A percentile compares a stretch with the other conserved stretches of the same genome.
These are phyloP conservation scores for Lethenteron camtschaticum DNA, from an alignment of 2,113 vertebrate species.

Conservation along the genomic window DNA sequence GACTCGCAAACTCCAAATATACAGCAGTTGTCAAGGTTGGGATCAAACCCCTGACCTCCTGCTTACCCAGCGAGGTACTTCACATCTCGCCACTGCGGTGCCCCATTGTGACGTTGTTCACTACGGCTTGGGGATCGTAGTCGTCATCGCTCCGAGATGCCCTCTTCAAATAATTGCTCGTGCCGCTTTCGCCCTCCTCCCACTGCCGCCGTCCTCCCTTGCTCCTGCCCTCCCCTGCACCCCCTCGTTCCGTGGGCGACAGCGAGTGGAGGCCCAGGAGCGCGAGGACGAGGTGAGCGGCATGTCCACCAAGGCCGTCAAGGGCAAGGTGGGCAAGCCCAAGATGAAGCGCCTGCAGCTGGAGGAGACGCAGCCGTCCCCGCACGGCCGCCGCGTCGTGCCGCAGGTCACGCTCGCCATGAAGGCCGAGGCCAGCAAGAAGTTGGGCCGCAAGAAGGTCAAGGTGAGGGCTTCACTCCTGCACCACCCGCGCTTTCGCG, in stretches of 20 bases:
- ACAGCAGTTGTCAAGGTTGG: no score
- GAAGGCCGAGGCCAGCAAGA: constrained; percentile 65
- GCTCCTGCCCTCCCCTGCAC: not conserved
- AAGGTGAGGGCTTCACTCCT: constrained; percentile 31
- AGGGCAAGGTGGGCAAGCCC: constrained; percentile 21
- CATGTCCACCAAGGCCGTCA: constrained; percentile 19
- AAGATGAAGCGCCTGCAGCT: constrained; percentile 30
- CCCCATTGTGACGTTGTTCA: no score
- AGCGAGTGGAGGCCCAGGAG: constrained; percentile 47
- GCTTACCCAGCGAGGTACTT: no score
- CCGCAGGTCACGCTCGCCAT: constrained; percentile 59
- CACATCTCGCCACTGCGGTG: no score
- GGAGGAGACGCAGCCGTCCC: constrained; percentile 52
- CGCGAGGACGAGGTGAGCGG: constrained; percentile 21
- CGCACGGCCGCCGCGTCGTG: constrained; percentile 45
- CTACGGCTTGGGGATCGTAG: no score
- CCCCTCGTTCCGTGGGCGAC: not conserved
- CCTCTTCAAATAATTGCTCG: no score
- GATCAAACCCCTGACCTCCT: no score
- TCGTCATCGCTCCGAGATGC: no score
- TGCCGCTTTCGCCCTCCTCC: no score
- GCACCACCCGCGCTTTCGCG: not conserved
- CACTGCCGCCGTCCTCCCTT: no score
- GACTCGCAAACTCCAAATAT: no score
- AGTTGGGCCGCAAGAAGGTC: constrained; percentile 28